Conservation (phyloP, 2,113 vertebrate species). For the Neopipo cinnamomea region DNA sequence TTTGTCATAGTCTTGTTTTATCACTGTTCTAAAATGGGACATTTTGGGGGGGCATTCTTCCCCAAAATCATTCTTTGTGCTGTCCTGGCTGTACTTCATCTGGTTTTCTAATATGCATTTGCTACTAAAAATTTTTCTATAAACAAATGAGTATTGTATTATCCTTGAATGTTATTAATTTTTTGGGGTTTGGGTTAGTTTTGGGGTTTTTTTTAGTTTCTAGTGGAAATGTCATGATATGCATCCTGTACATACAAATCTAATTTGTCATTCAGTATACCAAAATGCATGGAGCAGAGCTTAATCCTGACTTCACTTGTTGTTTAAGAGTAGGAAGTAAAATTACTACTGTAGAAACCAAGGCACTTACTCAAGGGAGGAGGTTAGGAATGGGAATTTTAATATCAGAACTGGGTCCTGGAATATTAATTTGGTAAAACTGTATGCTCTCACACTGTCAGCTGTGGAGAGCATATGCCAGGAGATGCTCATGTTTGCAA, state of each 20-base stretch:
- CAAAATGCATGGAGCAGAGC: neutral
- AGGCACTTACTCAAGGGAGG: neutral
- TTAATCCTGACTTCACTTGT: neutral
- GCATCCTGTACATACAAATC: neutral
- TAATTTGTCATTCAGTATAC: neutral
- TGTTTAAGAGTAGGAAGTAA: neutral
- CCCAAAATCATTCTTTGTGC: neutral
- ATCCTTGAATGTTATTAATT: neutral
- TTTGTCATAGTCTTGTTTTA: neutral
- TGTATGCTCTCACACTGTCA: neutral
- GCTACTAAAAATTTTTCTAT: neutral
- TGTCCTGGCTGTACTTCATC: neutral
- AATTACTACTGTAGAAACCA: neutral
- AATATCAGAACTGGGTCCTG: neutral
- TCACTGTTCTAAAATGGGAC: neutral
- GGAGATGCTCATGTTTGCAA: neutral
- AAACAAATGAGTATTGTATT: neutral
- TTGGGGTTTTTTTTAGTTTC: neutral
- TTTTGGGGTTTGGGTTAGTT: neutral
- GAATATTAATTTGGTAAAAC: conserved; percentile 5
- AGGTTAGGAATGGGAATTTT: neutral
- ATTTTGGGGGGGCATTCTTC: neutral
- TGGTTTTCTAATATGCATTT: neutral
- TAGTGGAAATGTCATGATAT: neutral
- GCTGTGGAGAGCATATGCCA: neutral